Base-by-base conservation (phyloP, 1,140 invertebrate genomes). In the Sinella curviseta region DNA sequence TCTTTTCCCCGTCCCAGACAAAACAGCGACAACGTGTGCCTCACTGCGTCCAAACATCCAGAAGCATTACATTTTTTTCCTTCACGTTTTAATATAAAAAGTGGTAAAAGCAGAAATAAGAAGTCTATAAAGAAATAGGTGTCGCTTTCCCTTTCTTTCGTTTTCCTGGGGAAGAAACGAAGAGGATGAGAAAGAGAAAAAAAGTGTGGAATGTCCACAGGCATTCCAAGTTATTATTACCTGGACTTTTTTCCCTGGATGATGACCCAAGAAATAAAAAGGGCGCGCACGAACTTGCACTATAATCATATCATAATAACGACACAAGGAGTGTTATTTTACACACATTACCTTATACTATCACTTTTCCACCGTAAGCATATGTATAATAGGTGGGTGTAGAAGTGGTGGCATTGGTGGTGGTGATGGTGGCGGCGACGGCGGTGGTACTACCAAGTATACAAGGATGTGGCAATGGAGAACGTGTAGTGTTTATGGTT, bases 221-320 rank as follows among this genome's bases (percentile, higher is more conserved):
- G 55, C 55, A 60, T 60, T 60, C 55, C 55, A 60, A 26, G 55
- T 60, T 60, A 60, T 60, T 60, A 60, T 60, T 60, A 60, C 55
- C 55, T 60, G 55, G 24, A 60, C 55, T 60, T 60, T 60, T 60
- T n/a, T n/a, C n/a, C n/a, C n/a, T 24, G 14, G 3, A 26, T 60
- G 55, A 60, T 60, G 55, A 60, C 55, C 55, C 24, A 60, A 60
- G 55, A 60, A 60, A 60, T 60, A 60, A 60, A n/a, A 60, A 60
- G 55, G 55, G 55, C 55, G 24, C 55, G 55, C 55, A 60, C 55
- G 55, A 60, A 60, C 55, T 60, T 60, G 14, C 55, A 60, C 55
- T 60, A 60, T 60, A 60, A 60, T 60, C 55, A n/a, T n/a, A n/a
- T n/a, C n/a, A 26, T 60, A 14, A 26, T 60, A 26, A 26, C 4